These are phyloP conservation scores for Mythimna loreyi DNA, from an alignment of 2,888 invertebrate genomes.

Conservation along the genomic window DNA sequence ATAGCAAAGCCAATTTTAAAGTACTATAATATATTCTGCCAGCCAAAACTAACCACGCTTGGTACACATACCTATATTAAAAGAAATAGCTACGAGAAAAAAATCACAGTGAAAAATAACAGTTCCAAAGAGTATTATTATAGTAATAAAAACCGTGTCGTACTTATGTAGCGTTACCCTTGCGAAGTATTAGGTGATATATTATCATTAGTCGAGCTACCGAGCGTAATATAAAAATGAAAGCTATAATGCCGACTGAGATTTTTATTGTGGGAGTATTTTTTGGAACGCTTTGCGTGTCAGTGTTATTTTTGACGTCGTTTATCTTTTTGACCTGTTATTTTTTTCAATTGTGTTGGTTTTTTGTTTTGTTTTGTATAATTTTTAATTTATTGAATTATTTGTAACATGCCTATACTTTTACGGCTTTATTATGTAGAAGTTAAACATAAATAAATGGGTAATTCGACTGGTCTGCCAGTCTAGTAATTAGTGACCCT, in stretches of 20 bases:
- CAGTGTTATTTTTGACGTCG: conserved; percentile 16
- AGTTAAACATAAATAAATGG: no score
- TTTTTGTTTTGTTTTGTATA: no score
- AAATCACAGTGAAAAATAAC: conserved; percentile 58
- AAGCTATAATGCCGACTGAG: conserved; percentile 27
- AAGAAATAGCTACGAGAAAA: conserved; percentile 45
- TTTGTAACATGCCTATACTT: no score
- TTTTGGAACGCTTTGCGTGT: conserved; percentile 15
- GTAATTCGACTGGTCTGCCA: no score
- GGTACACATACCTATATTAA: no score
- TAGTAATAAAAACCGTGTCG: conserved; percentile 57
- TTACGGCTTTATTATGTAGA: no score
- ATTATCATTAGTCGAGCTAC: conserved; percentile 55
- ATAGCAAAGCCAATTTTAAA: no score
- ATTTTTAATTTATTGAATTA: background rate
- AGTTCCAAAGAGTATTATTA: conserved; percentile 55
- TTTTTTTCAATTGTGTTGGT: background rate
- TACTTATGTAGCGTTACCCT: conserved; percentile 42
- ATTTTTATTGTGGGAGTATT: conserved; percentile 45
- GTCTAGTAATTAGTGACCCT: no score
- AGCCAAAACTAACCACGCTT: no score
- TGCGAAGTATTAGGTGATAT: conserved; percentile 52
- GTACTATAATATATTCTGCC: no score
- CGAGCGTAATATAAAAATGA: conserved; percentile 51
- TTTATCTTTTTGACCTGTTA: background rate